Evolutionary conservation across 2,797 vertebrate genomes (phyloP), one percentile per base, ranked within the genome.

Genomic region (Rachycentron canadum): DNA sequence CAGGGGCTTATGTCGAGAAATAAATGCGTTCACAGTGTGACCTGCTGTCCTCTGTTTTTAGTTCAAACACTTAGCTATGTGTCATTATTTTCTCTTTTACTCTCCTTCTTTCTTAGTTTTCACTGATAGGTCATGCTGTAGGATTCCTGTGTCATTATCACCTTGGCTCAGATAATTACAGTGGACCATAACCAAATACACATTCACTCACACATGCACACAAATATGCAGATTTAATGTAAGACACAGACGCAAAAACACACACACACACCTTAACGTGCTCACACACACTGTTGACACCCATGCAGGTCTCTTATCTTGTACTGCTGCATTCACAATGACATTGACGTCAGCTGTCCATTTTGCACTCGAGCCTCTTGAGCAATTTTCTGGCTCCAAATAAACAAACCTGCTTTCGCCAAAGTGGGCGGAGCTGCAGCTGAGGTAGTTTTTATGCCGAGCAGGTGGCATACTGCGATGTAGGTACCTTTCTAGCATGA

Each of bases 21-120:
- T 80, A 78, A 89, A 78, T 69, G 50, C n/a, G 9, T 66, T 71
- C 40, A 17, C 40, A 38, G 43, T 64, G n/a, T 61, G 77, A 87
- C 67, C 76, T 36, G 3, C 2, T 65, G 49, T 57, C 55, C 40
- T 56, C 2, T 67, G 43, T 21, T 78, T 78, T 69, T 55, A 55
- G 21, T 71, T 79, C 7, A 53, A 65, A 68, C 19, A 40, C n/a
- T 47, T 62, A 62, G 8, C 60, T 26, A 17, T 81, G 70, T 69
- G 32, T 70, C 45, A 32, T 62, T 55, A 7, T 53, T 53, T 57
- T 62, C 12, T 32, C 23, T 67, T 21, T 14, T 68, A 4, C 28
- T 25, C 16, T n/a, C 17, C 2, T 2, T 4, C 38, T 53, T 23
- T 55, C 10, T 60, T 12, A 13, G 52, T n/a, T 50, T 55, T 41